Base-by-base conservation (phyloP, 1,140 invertebrate genomes). In the Calliphora vicina region DNA sequence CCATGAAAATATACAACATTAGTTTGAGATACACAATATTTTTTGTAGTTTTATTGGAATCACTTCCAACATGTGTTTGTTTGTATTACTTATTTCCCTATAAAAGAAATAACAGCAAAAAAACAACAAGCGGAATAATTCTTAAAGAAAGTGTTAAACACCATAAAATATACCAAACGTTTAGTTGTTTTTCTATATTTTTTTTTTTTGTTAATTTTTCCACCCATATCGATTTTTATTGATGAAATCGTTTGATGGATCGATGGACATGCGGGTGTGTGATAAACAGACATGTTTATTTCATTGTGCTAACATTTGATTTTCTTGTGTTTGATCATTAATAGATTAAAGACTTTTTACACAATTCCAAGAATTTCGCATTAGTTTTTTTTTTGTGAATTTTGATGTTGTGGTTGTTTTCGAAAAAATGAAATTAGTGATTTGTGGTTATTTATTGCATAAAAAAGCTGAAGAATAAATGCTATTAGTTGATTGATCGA, bases 241-340 rank as follows among this genome's bases (percentile, higher is more conserved):
- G 72, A 73, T 73, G 72, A 73, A 73, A 73, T 73, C 72, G 27
- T 73, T 73, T 73, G 72, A 73, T 73, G 72, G 72, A 73, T 73
- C 27, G 72, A 73, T 73, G 72, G 26, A 73, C 50, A n/a, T 57
- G 35, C 35, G 35, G 35, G 35, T 35, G 35, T 35, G 72, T 72
- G 67, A 72, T 72, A 72, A 27, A 72, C 72, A 26, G 72, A 73
- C 72, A 73, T 73, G 72, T 73, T 73, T 73, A 73, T 73, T 73
- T 73, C 72, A 73, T 73, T 73, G 25, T 73, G 26, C 26, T 12
- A 27, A 27, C 25, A 73, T 57, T 57, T 57, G 4, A 73, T 73
- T 73, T 73, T 27, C 15, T 73, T 12, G 26, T 13, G n/a, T 73
- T 73, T 27, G 72, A 73, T 73, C 72, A 73, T 27, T 27, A 73